Conservation (phyloP, 2,113 vertebrate species). For the Oriolus oriolus region DNA sequence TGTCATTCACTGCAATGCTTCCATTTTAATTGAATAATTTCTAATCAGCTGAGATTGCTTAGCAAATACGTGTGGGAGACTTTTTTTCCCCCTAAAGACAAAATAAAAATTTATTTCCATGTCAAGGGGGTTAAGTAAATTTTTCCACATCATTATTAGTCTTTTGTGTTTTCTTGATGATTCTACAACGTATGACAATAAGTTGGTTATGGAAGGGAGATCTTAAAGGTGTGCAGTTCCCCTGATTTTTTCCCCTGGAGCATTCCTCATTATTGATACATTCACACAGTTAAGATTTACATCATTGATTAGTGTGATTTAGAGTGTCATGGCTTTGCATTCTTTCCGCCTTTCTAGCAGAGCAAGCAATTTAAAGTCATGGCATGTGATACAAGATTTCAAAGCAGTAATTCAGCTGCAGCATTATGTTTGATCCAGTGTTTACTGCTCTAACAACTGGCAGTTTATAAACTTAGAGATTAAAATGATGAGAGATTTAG, state of each 20-base stretch:
- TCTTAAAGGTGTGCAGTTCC: neutral
- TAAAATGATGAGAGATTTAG: constrained; percentile 22
- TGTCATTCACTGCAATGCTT: neutral
- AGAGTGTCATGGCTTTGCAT: neutral
- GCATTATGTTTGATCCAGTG: neutral
- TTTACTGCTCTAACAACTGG: constrained; percentile 43
- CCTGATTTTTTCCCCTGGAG: neutral
- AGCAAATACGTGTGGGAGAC: neutral
- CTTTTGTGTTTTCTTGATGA: neutral
- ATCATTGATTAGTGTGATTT: constrained; percentile 55
- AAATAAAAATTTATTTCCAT: neutral
- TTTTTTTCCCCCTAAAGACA: neutral
- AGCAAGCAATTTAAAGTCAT: constrained; percentile 41
- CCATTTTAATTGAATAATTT: neutral
- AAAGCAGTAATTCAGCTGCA: constrained; percentile 46
- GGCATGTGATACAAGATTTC: constrained; percentile 20
- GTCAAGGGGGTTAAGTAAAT: neutral
- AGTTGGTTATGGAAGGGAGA: neutral
- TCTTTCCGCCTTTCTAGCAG: constrained; percentile 18
- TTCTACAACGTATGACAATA: neutral
- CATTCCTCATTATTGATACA: constrained; percentile 30
- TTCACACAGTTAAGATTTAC: constrained; percentile 33
- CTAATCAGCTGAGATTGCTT: neutral
- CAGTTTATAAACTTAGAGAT: constrained; percentile 32
- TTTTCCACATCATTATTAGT: neutral